phyloP scores from a whole-genome alignment of 2,888 invertebrate genomes.

The Scaptomyza tumidula region DNA sequence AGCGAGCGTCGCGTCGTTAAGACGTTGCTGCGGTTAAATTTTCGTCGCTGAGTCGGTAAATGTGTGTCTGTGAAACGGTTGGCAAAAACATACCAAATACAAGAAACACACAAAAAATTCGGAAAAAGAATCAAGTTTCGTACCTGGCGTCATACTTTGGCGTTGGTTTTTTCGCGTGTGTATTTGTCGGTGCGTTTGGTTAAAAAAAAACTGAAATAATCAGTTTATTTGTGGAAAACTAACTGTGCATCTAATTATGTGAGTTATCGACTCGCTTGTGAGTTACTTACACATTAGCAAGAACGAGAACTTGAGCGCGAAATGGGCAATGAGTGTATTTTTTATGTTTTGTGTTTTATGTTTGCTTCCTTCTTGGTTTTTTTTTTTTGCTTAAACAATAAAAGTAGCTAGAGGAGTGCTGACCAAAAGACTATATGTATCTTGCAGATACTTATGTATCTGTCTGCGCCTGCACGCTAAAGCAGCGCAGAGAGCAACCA shows the following conservation, averaged over 20 bases:
- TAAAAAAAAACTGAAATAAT: constrained; percentile 48
- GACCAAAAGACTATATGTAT: constrained; percentile 50
- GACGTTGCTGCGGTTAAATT: constrained; percentile 71
- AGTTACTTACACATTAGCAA: constrained; percentile 15
- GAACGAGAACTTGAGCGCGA: constrained; percentile 7
- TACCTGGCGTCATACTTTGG: constrained; percentile 66
- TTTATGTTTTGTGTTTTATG: background rate
- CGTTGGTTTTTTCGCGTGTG: constrained; percentile 55
- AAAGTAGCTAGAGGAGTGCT: constrained; percentile 25
- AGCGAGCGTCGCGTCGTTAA: constrained; percentile 77
- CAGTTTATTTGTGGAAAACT: constrained; percentile 17
- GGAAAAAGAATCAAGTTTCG: constrained; percentile 78
- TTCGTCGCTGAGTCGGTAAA: constrained; percentile 21
- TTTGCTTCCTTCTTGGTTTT: constrained; percentile 13
- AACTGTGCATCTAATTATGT: constrained; percentile 43
- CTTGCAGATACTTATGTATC: constrained; percentile 55
- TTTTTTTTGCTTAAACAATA: constrained; percentile 46
- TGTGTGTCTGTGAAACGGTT: constrained; percentile 19
- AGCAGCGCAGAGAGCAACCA: constrained; percentile 57
- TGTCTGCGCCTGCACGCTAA: constrained; percentile 34
- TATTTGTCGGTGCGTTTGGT: constrained; percentile 9
- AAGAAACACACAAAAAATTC: constrained; percentile 50
- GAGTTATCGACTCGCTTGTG: constrained; percentile 1
- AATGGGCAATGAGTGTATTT: constrained; percentile 5
- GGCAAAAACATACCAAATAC: constrained; percentile 29